Percentiles rank a stretch among this genome's conserved stretches.
These are phyloP conservation scores for Osedax frankpressi DNA, from an alignment of 2,888 invertebrate species.

Conservation along the genomic window DNA sequence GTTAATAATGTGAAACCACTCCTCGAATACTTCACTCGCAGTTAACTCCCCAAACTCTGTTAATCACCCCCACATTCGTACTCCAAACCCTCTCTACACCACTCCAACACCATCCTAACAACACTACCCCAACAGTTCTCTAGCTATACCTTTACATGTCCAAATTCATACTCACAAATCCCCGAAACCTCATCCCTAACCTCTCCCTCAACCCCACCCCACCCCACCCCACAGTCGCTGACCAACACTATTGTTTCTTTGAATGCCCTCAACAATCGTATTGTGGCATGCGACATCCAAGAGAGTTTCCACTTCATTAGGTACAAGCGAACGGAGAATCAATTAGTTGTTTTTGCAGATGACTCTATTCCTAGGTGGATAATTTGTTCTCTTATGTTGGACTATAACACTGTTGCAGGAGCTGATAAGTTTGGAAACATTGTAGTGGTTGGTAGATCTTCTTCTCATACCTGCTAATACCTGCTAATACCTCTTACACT, in stretches of 20 bases:
- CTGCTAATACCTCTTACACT: background rate
- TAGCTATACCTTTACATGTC: no score
- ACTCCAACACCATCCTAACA: no score
- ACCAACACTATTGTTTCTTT: conserved; percentile 86
- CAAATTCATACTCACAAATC: no score
- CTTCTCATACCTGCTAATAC: background rate
- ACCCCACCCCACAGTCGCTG: conserved; percentile 59
- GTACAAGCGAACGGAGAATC: conserved; percentile 87
- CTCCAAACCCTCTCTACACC: no score
- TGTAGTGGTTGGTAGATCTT: conserved; percentile 36
- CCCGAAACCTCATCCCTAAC: background rate
- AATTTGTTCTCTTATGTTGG: conserved; percentile 76
- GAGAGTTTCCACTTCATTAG: conserved; percentile 91
- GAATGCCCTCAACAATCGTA: conserved; percentile 80
- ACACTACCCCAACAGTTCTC: no score
- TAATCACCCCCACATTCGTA: no score
- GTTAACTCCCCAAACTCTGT: no score
- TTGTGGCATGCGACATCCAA: conserved; percentile 78
- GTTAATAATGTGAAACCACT: no score
- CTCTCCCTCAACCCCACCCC: conserved; percentile 3
- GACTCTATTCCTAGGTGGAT: conserved; percentile 95
- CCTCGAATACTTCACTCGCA: no score
- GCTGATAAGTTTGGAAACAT: conserved; percentile 97
- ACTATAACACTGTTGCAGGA: conserved; percentile 91
- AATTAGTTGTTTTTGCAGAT: conserved; percentile 92